Base-by-base conservation (phyloP, 2,113 vertebrate species). In the Eidolon helvum region DNA sequence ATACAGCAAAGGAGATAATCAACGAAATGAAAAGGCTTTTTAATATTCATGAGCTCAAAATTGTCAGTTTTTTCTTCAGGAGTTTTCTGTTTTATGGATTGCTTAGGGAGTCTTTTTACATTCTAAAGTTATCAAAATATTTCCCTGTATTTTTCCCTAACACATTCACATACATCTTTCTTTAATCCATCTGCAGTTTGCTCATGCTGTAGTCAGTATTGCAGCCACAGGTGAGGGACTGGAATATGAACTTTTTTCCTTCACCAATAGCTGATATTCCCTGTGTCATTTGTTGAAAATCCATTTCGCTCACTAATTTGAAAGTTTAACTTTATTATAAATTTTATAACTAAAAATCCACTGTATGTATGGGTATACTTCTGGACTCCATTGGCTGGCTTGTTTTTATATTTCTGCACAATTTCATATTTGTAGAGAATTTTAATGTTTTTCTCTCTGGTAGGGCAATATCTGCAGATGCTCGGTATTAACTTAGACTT, bases 11-110 rank as follows among this genome's bases (percentile, higher is more conserved):
- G n/a, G n/a, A 53, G 65, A 53, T 24, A 63, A 75, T 61, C 57
- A 35, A 65, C 72, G 33, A 78, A 45, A 65, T 78, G 59, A 78
- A 65, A 77, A 65, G 22, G 10, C 30, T 59, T 35, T 57, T 78
- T 74, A 53, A 78, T 43, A 71, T 84, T 95, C 35, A 63, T 75
- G 26, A 93, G 30, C 55, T 94, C 33, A 79, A 79, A 95, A 68
- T 66, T 55, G 35, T 66, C 38, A n/a, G 4, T 66, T 8, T 85
- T 82, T 53, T 7, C 19, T 61, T 45, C 14, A 74, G 30, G n/a
- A 68, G 11, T 68, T 91, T 82, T 84, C n/a, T 50, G 18, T 63
- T 89, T 77, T 68, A 21, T 91, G 35, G 0, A 57, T 95, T 95
- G 43, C 22, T n/a, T 24, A 72, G 12, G 38, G 55, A 93, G 7